phyloP scores from a whole-genome alignment of 2,888 invertebrate genomes.

The Watsonalla cultraria region DNA sequence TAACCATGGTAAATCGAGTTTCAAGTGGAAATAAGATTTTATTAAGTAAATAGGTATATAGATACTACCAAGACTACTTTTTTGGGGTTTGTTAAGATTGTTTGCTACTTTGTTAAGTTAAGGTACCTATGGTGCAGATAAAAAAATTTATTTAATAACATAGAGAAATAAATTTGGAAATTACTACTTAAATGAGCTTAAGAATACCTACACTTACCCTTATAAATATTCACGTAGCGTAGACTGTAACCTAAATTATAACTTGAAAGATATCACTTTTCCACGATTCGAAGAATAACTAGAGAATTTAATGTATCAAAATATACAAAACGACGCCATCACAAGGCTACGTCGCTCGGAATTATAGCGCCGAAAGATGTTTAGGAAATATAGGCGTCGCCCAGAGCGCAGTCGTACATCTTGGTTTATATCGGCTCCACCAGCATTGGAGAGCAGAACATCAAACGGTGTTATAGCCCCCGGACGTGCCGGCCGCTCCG shows the following conservation, averaged over 20 bases:
- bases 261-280: too few species aligned
- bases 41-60: too few species aligned
- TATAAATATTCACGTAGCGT: too few species aligned
- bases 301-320: too few species aligned
- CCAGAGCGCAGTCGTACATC: constrained; percentile 77
- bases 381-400: constrained; percentile 77
- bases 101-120: background rate
- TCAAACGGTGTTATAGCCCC: constrained; percentile 76
- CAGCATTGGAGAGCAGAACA: constrained; percentile 79
- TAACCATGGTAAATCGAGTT: too few species aligned
- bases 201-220: constrained; percentile 3
- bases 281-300: too few species aligned
- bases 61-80: background rate
- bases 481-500: constrained; percentile 69
- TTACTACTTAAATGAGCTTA: background rate
- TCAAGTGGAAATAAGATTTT: too few species aligned
- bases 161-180: background rate
- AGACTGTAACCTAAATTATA: too few species aligned
- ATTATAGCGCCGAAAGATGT: constrained; percentile 73
- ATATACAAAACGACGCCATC: constrained; percentile 34
- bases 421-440: constrained; percentile 68
- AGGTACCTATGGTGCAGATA: too few species aligned
- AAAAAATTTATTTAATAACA: too few species aligned
- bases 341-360: constrained; percentile 63
- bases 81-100: constrained; percentile 11